Evolutionary conservation across 2,888 invertebrate genomes (phyloP).

Genomic region (Drosophila basisetae): DNA sequence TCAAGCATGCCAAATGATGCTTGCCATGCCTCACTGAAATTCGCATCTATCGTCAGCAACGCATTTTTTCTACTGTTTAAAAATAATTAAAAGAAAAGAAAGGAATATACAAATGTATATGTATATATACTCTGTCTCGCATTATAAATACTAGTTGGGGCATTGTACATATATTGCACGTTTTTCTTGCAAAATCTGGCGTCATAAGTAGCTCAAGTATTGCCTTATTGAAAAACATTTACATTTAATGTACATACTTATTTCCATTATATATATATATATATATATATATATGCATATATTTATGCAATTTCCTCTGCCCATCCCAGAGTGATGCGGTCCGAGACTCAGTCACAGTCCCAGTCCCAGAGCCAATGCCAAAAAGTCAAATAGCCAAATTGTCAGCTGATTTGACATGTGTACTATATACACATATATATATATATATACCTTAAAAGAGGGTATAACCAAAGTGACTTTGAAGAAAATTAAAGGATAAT

Average conservation of each 20-base stretch:
- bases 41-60: slow-evolving; percentile 17
- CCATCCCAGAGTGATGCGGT: not conserved
- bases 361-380: slow-evolving; percentile 32
- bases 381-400: slow-evolving; percentile 42
- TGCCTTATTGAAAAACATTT: slow-evolving; percentile 46
- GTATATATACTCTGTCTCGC: slow-evolving; percentile 13
- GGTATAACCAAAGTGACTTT: not conserved
- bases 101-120: not conserved
- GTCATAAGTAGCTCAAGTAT: slow-evolving; percentile 43
- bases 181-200: slow-evolving; percentile 47
- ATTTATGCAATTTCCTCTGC: not conserved
- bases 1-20: slow-evolving; percentile 28
- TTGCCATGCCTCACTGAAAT: slow-evolving; percentile 16
- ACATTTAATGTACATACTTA: slow-evolving; percentile 7
- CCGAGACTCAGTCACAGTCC: not conserved
- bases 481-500: not conserved
- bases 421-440: slow-evolving; percentile 7
- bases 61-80: slow-evolving; percentile 1
- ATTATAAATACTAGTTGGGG: slow-evolving; percentile 15
- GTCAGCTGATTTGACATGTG: slow-evolving; percentile 28
- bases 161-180: slow-evolving; percentile 2
- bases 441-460: not conserved
- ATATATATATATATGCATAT: not conserved
- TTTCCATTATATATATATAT: not conserved
- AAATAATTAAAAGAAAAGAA: not conserved